Base-by-base conservation (phyloP, 2,113 vertebrate species). In the Nothocercus julius region DNA sequence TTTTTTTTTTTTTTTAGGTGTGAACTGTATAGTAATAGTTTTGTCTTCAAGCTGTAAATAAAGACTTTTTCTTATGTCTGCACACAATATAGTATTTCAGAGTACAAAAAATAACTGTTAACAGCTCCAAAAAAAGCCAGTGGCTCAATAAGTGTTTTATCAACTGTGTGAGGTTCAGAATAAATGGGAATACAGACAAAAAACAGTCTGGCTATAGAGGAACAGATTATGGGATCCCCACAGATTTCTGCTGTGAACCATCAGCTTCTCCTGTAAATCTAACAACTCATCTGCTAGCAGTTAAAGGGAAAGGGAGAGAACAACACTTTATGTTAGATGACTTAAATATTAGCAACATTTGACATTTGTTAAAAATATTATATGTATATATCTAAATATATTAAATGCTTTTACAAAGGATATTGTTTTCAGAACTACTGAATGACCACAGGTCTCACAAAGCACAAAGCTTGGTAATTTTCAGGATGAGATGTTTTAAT, bases 41-140 rank as follows among this genome's bases (percentile, higher is more conserved):
- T 58, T 78, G 53, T 51, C 79, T 85, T 74, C n/a, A 67, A 70
- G 34, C 40, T 70, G 80, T 12, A 67, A 95, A 74, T 80, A 95
- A 85, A 69, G 4, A 32, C 1, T 54, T 90, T 40, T 56, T 61
- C 20, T 45, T 70, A 2, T 8, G 76, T 85, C 16, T 63, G 19
- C 13, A 21, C 17, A 7, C 9, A 27, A 1, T 74, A 64, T 49
- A 62, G 5, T 40, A n/a, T 58, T 85, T 58, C 25, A 66, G n/a
- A 54, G 22, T 27, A 49, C 25, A 58, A 58, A 56, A 56, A 86
- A 8, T 13, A 64, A 21, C 18, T 15, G 25, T 27, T 38, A 30
- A 21, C 20, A 44, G 6, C 36, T 56, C 38, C 32, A 21, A 38
- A 59, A 32, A 51, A 87, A 69, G 16, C 13, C 20, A 6, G 11